Evolutionary conservation across 1,140 invertebrate species (phyloP), one percentile per base, ranked within the genome.

Genomic region (Nymphalis io): DNA sequence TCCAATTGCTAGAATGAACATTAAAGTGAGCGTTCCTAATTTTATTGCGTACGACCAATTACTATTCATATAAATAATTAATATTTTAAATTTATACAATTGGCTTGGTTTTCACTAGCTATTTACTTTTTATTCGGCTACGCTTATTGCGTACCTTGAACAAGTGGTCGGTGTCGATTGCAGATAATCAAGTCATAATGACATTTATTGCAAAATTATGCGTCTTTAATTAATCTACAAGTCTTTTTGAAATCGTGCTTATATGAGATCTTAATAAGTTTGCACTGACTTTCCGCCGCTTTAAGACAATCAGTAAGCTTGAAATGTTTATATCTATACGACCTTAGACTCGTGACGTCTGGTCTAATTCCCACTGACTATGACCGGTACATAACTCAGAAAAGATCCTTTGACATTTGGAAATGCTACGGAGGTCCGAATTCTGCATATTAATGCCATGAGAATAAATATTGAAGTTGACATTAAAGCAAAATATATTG

Each of bases 391-490:
- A 68, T 71, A 60, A 68, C 68, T 74, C 53, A 58, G 66, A 72
- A 72, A 68, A 68, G 62, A 63, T 66, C 63, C 64, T 66, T 65
- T 75, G 72, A 71, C 76, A 75, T 78, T 78, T 78, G 67, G 67
- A 65, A 71, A 74, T 72, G 59, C 46, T 72, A 63, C 20, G 16
- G 3, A 63, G 46, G 46, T 38, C 23, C 60, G 55, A 71, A 60
- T 65, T 60, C 46, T 58, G 18, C 42, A 27, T 33, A 40, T 16
- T 27, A 51, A 62, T 23, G 16, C 44, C 42, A 38, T 15, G 27
- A 23, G 20, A 15, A 6, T n/a, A 23, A 23, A 27, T 1, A 55
- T 55, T 55, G 3, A 27, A 27, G 16, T 55, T 11, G 11, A 51
- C 18, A 20, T 55, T 55, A 15, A 21, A 23, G 4, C 15, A 55